phyloP scores from a whole-genome alignment of 2,113 vertebrate genomes.

The Sinocyclocheilus maitianheensis region DNA sequence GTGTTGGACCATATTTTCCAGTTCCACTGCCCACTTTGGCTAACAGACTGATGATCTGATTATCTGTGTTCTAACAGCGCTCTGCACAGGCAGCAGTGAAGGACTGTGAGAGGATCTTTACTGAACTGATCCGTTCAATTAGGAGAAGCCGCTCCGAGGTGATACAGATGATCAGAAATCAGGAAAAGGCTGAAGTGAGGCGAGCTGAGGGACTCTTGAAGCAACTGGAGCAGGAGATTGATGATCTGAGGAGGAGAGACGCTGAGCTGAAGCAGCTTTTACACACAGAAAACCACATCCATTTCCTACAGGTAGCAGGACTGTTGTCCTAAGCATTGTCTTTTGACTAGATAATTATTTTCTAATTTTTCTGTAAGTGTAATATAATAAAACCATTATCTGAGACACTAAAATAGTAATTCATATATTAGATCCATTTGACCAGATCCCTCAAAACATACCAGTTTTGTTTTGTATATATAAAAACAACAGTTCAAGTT shows the following conservation, averaged over 20 bases:
- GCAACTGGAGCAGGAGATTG: neutral
- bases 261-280: neutral
- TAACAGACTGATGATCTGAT: neutral
- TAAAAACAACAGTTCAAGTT: neutral
- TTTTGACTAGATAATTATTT: neutral
- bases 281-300: neutral
- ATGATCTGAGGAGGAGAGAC: neutral
- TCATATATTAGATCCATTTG: neutral
- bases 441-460: neutral
- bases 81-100: neutral
- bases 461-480: neutral
- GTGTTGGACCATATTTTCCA: neutral
- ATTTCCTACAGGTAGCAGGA: neutral
- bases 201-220: neutral
- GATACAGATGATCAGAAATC: neutral
- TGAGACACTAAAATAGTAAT: neutral
- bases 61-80: neutral
- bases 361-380: neutral
- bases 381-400: neutral
- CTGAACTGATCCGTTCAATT: neutral
- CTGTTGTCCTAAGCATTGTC: neutral
- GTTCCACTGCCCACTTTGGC: neutral
- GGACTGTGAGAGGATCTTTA: neutral
- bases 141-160: neutral
- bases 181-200: neutral